A percentile compares a stretch with the other conserved stretches of the same genome.
These are phyloP conservation scores for Himalopsyche tibetana DNA, from an alignment of 2,888 invertebrate species.

Conservation along the genomic window DNA sequence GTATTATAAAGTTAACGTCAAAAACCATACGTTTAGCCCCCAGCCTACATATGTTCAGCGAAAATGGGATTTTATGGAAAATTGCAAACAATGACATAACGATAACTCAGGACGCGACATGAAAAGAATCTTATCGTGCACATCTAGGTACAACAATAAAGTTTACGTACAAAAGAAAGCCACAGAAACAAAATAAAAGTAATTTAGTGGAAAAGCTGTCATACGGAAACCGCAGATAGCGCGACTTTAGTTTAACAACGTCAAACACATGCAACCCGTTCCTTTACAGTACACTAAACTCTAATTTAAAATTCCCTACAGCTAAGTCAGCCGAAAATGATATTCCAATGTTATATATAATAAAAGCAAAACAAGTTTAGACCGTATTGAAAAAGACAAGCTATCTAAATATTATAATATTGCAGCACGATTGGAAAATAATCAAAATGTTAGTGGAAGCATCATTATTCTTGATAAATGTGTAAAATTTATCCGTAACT, in stretches of 20 bases:
- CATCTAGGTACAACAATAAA: constrained; percentile 28
- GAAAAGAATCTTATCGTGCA: constrained; percentile 8
- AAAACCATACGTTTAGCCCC: no score
- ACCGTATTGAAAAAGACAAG: no score
- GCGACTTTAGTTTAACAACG: constrained; percentile 31
- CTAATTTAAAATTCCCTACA: constrained; percentile 1
- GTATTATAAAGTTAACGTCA: no score
- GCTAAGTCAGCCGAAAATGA: background rate
- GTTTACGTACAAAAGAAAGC: constrained; percentile 23
- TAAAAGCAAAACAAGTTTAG: no score
- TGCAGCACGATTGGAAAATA: no score
- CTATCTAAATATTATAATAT: no score
- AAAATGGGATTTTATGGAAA: no score
- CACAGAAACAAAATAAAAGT: constrained; percentile 26
- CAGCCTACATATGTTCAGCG: no score
- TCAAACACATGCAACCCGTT: constrained; percentile 26
- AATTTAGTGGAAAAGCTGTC: constrained; percentile 31
- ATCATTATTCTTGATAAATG: no score
- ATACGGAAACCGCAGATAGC: constrained; percentile 31
- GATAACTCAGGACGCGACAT: constrained; percentile 11
- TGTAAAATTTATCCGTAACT: no score
- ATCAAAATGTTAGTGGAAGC: no score
- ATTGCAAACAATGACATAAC: constrained; percentile 1
- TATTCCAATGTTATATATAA: no score
- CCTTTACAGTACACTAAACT: constrained; percentile 15